Conservation (phyloP, 2,797 vertebrate genomes). For the Rousettus madagascariensis region DNA sequence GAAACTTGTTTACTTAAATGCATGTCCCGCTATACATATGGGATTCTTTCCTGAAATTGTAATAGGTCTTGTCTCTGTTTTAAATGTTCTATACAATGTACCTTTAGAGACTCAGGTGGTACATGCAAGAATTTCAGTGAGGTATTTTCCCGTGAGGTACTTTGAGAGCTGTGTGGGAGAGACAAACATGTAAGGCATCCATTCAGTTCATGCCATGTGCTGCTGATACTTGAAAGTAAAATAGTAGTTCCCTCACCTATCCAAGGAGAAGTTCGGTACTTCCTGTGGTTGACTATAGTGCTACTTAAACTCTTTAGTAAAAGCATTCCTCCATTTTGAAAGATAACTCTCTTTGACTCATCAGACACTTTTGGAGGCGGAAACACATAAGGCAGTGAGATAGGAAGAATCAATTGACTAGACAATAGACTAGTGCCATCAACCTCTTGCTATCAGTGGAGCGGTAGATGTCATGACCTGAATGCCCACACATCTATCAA, state of each 20-base stretch:
- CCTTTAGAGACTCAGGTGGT: neutral
- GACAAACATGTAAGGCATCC: neutral
- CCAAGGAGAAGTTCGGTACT: neutral
- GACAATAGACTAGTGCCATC: neutral
- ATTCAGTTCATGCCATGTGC: neutral
- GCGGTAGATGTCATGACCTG: neutral
- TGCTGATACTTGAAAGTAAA: neutral
- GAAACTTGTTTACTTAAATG: neutral
- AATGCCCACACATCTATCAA: constrained; percentile 11
- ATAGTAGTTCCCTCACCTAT: neutral
- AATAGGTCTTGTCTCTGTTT: neutral
- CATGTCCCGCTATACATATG: neutral
- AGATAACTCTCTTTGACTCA: neutral
- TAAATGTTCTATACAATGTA: neutral
- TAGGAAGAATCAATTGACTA: neutral
- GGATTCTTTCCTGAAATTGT: neutral
- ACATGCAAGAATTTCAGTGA: neutral
- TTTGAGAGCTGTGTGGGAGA: neutral
- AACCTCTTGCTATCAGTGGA: neutral
- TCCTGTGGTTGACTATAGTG: neutral
- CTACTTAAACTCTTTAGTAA: neutral
- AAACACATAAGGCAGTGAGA: neutral
- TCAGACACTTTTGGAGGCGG: neutral
- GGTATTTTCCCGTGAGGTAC: neutral
- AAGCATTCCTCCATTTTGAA: neutral